Base-by-base conservation (phyloP, 35 echinoderm and acorn worm genomes). In the Strongylocentrotus purpuratus region DNA sequence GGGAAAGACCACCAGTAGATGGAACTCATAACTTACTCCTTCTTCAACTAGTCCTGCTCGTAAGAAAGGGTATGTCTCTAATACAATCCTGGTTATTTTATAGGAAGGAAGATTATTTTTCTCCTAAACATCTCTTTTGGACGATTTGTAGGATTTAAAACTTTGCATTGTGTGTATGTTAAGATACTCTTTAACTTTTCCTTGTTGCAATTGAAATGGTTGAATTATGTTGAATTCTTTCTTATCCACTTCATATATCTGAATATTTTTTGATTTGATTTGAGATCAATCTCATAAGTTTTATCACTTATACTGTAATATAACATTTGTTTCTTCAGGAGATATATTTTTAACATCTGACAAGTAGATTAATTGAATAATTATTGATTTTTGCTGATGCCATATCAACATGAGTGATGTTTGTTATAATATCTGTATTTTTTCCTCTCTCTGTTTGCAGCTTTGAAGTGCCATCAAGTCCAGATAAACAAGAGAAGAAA, bases 1-100 rank as follows among this genome's bases (percentile, higher is more conserved):
- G 98, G 98, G 98, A 99, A 95, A 97, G 93, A 50, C 95, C 95
- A 59, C 95, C 52, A 45, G 97, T 91, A 31, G 98, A 99, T 95
- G 98, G 97, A 31, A 98, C 98, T 9, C 92, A 95, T 9, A 99
- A 97, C 4, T 98, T 96, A 25, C 96, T 22, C 96, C 98, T 13
- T 96, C 97, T 33, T 88, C 98, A 11, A 96, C 96, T 5, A 98
- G 97, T 94, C 97, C 98, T 48, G 95, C 87, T 22, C 87, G 33
- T 5, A 89, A 89, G 87, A 89, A 89, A 89, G 87, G 87, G 87
- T 89, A 89, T 0, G 65, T 78, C 0, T 78, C 65, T 28, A n/a
- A n/a, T 22, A 7, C 6, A 78, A 22, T 78, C 65, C 65, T 78
- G 7, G 65, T 78, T 78, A n/a, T 28, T n/a, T 55, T 12, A 55